Percentiles rank a stretch among this genome's conserved stretches.
These are phyloP conservation scores for Eulemur mongoz DNA, from an alignment of 2,797 vertebrate species.

Conservation along the genomic window DNA sequence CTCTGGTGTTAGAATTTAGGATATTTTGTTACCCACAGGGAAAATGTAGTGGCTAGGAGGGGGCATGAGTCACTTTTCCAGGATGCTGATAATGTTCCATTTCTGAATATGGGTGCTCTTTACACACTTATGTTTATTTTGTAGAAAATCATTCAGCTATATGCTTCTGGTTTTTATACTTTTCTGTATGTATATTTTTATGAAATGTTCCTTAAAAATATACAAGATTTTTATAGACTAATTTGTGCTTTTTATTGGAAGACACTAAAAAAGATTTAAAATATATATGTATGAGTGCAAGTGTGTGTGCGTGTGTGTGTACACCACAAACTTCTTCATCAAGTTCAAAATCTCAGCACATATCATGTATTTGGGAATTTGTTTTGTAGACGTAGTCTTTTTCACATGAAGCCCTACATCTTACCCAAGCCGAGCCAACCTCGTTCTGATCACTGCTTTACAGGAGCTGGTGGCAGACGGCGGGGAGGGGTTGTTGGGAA, in stretches of 20 bases:
- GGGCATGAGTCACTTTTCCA: neutral
- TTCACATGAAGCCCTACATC: neutral
- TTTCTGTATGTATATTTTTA: neutral
- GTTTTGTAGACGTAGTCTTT: neutral
- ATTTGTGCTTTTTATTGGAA: neutral
- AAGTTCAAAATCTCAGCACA: neutral
- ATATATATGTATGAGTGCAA: neutral
- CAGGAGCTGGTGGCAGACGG: slow-evolving; percentile 14
- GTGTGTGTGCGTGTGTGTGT: neutral
- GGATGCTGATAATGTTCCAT: neutral
- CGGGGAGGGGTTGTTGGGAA: slow-evolving; percentile 2
- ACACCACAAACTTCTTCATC: neutral
- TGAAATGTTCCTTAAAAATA: neutral
- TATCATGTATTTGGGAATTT: neutral
- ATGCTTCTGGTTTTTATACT: neutral
- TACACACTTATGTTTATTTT: neutral
- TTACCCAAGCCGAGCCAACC: neutral
- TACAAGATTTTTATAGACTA: neutral
- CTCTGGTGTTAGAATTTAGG: neutral
- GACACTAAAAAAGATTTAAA: neutral
- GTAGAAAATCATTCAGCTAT: neutral
- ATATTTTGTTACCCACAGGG: neutral
- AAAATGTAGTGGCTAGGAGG: neutral
- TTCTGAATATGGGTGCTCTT: neutral
- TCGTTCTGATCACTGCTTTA: neutral